A percentile compares a stretch with the other conserved stretches of the same genome.
phyloP scores from a whole-genome alignment of 2,797 vertebrate genomes.

The Ctenochaetus hawaiiensis region DNA sequence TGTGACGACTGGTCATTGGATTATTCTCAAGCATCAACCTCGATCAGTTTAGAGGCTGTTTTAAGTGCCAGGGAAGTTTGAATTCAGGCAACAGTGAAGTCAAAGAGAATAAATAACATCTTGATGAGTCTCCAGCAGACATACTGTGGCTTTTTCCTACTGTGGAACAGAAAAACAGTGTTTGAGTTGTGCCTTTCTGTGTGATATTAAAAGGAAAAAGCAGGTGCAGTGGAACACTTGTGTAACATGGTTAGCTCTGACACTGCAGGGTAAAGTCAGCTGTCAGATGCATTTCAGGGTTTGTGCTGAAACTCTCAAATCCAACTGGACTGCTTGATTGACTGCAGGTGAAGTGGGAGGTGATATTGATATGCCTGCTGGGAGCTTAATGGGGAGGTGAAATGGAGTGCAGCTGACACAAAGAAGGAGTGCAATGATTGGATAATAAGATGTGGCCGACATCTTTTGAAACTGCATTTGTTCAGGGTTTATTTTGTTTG shows the following conservation, averaged over 20 bases:
- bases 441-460: conserved; percentile 11
- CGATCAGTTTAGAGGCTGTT: neutral
- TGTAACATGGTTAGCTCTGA: neutral
- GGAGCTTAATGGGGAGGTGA: neutral
- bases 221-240: neutral
- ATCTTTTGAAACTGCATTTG: conserved; percentile 13
- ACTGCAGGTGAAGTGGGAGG: conserved; percentile 17
- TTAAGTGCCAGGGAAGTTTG: neutral
- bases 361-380: conserved; percentile 12
- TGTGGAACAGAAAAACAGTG: neutral
- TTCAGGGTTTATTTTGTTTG: neutral
- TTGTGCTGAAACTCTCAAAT: conserved; percentile 10
- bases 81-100: neutral
- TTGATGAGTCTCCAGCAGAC: neutral
- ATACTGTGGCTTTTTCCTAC: neutral
- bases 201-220: neutral
- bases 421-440: conserved; percentile 11
- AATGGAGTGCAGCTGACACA: conserved; percentile 1
- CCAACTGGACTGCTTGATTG: neutral
- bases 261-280: neutral
- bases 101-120: neutral
- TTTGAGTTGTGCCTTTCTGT: neutral
- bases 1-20: neutral
- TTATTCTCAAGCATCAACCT: neutral
- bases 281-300: neutral